Evolutionary conservation across 35 echinoderm and acorn worm species (phyloP), one percentile per base, ranked within the genome.

Genomic region (Stichopus chloronotus): DNA sequence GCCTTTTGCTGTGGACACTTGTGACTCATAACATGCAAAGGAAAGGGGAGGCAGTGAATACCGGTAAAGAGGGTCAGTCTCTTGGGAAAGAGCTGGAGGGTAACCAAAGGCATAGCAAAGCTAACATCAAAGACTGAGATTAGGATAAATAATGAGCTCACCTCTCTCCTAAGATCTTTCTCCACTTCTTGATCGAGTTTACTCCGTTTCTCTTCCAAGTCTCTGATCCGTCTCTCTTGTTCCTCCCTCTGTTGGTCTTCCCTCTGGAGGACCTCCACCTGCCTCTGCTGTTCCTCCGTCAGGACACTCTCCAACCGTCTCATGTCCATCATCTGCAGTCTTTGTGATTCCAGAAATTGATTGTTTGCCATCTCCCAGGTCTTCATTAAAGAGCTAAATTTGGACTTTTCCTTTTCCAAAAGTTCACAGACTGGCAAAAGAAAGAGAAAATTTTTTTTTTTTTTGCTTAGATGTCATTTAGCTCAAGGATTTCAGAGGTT

Each of bases 311-410:
- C 95, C 89, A 99, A 88, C 14, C 97, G 87, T 65, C 95, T 93
- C 93, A 99, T 95, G 83, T 99, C 97, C 92, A 95, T 99, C 94
- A 99, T 99, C 82, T 99, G 97, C 17, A 99, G 92, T 17, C 97
- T 78, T 43, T 99, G 97, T 6, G 95, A 96, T 74, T 96, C 97
- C 3, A 96, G 84, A 93, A 99, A 99, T 84, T 99, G 97, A 76
- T 99, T 94, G 71, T 99, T 99, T 58, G 97, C 97, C 97, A 99
- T 99, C 65, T 99, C 94, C 97, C 97, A 99, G 5, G 97, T 99
- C 30, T 95, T 92, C 92, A 93, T 94, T 57, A 99, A 87, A 24
- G 94, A 69, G 63, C 78, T 69, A 83, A 96, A 94, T 55, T 95
- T 93, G 69, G 90, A 88, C 56, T 96, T 99, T 78, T 99, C 97